A percentile compares a stretch with the other conserved stretches of the same genome.
These are phyloP conservation scores for Phrixothrix hirtus DNA, from an alignment of 2,888 invertebrate genomes.

Conservation along the genomic window DNA sequence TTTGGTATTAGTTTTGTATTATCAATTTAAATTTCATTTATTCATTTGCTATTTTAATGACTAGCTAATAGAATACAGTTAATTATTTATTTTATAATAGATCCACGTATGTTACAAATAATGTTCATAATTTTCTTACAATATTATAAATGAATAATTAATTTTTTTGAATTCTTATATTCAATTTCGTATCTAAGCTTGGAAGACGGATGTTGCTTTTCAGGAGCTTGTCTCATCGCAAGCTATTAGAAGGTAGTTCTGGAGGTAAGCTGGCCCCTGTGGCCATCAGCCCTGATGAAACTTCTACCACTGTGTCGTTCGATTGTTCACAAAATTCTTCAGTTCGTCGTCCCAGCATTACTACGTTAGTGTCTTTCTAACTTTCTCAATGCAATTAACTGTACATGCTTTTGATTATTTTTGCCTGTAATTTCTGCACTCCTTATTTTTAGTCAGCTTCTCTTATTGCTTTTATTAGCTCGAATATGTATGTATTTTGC, in stretches of 20 bases:
- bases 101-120: too few relatives aligned
- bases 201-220: conserved; percentile 47
- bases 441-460: too few relatives aligned
- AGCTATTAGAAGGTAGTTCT: conserved; percentile 52
- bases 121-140: too few relatives aligned
- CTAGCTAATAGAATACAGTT: too few relatives aligned
- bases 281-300: conserved; percentile 61
- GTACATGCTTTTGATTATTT: conserved; percentile 3
- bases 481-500: too few relatives aligned
- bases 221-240: conserved; percentile 61
- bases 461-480: too few relatives aligned
- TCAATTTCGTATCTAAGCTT: conserved; percentile 16
- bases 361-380: conserved; percentile 58
- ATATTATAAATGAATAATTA: too few relatives aligned
- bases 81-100: too few relatives aligned
- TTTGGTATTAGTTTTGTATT: too few relatives aligned
- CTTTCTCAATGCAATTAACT: conserved; percentile 20
- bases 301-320: conserved; percentile 48
- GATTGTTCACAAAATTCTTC: conserved; percentile 44
- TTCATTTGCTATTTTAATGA: too few relatives aligned
- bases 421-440: conserved; percentile 2
- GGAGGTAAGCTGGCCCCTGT: conserved; percentile 61
- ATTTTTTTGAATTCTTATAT: too few relatives aligned
- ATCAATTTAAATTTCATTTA: too few relatives aligned
- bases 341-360: conserved; percentile 61